Evolutionary conservation across 1,140 invertebrate genomes (phyloP), one percentile per base, ranked within the genome.

Genomic region (Calliopsis andreniformis): DNA sequence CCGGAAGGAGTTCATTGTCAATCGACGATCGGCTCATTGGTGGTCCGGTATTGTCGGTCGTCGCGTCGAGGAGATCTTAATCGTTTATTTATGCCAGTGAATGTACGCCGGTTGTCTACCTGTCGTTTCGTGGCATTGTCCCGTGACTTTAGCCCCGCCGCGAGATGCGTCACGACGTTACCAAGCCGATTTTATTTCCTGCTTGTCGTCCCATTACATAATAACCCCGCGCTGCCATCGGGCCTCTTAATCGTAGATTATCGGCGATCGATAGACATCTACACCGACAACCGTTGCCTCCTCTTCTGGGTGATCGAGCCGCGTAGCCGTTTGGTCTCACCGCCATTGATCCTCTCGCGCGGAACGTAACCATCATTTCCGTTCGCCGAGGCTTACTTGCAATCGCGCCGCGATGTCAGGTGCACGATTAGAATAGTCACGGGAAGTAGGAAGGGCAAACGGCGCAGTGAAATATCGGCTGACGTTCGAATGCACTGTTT

Each of bases 51-150:
- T 72, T 53, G 69, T 63, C 66, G 32, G 16, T 66, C 63, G 58
- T 70, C 43, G 80, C 68, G 66, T 85, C 75, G 78, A 39, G 35
- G 73, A 80, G 83, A 83, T 86, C 71, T 73, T 78, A 86, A 83
- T 86, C 85, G 78, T 86, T 85, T 86, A 86, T 85, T 83, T 86
- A 82, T 80, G 77, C 62, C 83, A 76, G 76, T 79, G 80, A 70
- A 79, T 82, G 66, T 56, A 69, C 76, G 63, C 62, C 78, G 76
- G 79, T 77, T n/a, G 67, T 79, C 77, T 68, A 80, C 56, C 79
- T 84, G 79, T 80, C 78, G 64, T 62, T 84, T 78, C 73, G 67
- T 75, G 51, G 35, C 59, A 84, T 84, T 84, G 68, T 84, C 39
- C 35, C 78, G 45, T 32, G 67, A 53, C 76, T 56, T 62, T 63